Evolutionary conservation across 2,888 invertebrate species (phyloP), one percentile per base, ranked within the genome.

Genomic region (Ferrisia virgata): DNA sequence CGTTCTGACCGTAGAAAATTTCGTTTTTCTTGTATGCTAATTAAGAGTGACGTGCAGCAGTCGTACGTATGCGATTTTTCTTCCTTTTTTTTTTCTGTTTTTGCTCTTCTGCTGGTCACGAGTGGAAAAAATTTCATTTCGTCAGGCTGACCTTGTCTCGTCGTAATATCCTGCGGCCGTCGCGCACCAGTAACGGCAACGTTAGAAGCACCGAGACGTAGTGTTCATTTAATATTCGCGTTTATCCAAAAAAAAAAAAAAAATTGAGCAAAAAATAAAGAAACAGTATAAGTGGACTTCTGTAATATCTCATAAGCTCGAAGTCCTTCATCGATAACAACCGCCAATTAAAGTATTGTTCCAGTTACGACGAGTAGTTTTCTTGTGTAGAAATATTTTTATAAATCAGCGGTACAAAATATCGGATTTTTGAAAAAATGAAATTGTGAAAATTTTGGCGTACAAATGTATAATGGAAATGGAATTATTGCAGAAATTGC

Each of bases 301-400:
- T n/a, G n/a, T n/a, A n/a, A 76, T 36, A 36, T 76, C 72, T 8
- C n/a, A n/a, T 47, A 22, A 53, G 72, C 33, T 76, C 13, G 72
- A 2, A 18, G 33, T 76, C 72, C 72, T 76, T 76, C 72, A 28
- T 4, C 36, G 72, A n/a, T 5, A 13, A 69, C 36, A 76, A 76
- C 72, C 36, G 9, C 18, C 72, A 76, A 76, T 76, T 76, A 76
- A 76, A 18, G 72, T 76, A 76, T 76, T 76, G 72, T 36, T 76
- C 72, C 22, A 76, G 36, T 76, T 36, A n/a, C n/a, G n/a, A n/a
- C n/a, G n/a, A n/a, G n/a, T n/a, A n/a, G n/a, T n/a, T n/a, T n/a
- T n/a, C n/a, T n/a, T n/a, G n/a, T n/a, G n/a, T n/a, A n/a, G n/a
- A n/a, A n/a, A n/a, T n/a, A n/a, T n/a, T n/a, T n/a, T n/a, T n/a